Evolutionary conservation across 2,888 invertebrate species (phyloP).

Genomic region (Pyrochroa serraticornis): DNA sequence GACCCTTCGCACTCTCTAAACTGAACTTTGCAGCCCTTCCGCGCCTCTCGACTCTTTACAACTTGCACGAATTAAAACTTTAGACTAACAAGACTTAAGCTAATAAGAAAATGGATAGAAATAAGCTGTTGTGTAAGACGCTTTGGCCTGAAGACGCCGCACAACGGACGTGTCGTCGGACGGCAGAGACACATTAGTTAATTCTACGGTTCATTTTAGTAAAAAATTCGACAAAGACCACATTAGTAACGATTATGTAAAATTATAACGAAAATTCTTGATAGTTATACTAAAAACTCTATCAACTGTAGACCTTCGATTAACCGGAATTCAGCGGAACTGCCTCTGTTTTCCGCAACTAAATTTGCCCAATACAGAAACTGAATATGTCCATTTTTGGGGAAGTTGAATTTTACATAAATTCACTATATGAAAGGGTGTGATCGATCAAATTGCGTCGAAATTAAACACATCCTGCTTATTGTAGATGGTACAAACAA

Average conservation of each 20-base stretch:
- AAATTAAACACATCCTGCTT: too few species aligned
- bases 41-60: constrained; percentile 57
- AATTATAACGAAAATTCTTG: constrained; percentile 10
- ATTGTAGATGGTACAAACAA: too few species aligned
- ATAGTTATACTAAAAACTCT: too few species aligned
- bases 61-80: constrained; percentile 69
- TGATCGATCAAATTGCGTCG: too few species aligned
- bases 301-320: too few species aligned
- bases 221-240: not conserved
- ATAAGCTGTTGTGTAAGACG: constrained; percentile 60
- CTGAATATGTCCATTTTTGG: too few species aligned
- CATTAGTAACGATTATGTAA: constrained; percentile 5
- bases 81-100: constrained; percentile 66
- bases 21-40: constrained; percentile 53
- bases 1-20: constrained; percentile 57
- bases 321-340: too few species aligned
- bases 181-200: constrained; percentile 22
- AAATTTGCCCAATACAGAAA: too few species aligned
- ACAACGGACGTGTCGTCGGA: constrained; percentile 41
- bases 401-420: too few species aligned
- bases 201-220: constrained; percentile 5
- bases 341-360: too few species aligned
- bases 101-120: constrained; percentile 59
- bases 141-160: constrained; percentile 45
- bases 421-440: too few species aligned